Evolutionary conservation across 1,140 invertebrate genomes (phyloP), one percentile per base, ranked within the genome.

Genomic region (Bombus affinis): DNA sequence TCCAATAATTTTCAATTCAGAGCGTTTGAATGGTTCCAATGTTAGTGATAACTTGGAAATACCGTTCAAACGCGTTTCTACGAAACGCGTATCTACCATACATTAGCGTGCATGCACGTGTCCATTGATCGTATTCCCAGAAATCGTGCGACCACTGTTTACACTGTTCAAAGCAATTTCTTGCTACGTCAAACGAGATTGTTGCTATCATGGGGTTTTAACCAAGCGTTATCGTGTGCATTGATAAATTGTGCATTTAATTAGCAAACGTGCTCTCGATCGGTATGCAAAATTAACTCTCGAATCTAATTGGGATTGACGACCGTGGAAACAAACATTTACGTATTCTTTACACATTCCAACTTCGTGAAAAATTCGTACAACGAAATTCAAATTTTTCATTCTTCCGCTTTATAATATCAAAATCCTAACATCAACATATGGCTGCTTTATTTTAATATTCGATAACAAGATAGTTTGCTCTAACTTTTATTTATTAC

Each of bases 201-300:
- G 25, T 75, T 37, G 15, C 59, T 76, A 47, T 75, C 22, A 42
- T 28, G 25, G 13, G 32, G 72, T 39, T 72, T 42, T 53, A 53
- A 37, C 32, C 28, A 53, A 13, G 15, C 18, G n/a, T 80, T 80
- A 85, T 85, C 77, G 25, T 53, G 32, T 12, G 28, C 42, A 13
- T 25, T 62, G 82, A 88, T 89, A 85, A 89, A 88, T 88, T 74
- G 59, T 70, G 74, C 86, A 57, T 85, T 81, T 74, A 88, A 88
- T 88, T 72, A 85, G 74, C 73, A 62, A 68, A 44, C 42, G 32
- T 72, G 71, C 57, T 75, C 35, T 81, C 65, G 73, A 88, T 79
- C 65, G 74, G 59, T 25, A 59, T 71, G 74, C 77, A 39, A 59
- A 59, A 89, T 79, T 88, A 88, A 47, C 74, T 65, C 13, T 39